Base-by-base conservation (phyloP, 30 jellyfish, hydroid and myxozoan species). In the Aurelia aurita complex sp. Pacific region DNA sequence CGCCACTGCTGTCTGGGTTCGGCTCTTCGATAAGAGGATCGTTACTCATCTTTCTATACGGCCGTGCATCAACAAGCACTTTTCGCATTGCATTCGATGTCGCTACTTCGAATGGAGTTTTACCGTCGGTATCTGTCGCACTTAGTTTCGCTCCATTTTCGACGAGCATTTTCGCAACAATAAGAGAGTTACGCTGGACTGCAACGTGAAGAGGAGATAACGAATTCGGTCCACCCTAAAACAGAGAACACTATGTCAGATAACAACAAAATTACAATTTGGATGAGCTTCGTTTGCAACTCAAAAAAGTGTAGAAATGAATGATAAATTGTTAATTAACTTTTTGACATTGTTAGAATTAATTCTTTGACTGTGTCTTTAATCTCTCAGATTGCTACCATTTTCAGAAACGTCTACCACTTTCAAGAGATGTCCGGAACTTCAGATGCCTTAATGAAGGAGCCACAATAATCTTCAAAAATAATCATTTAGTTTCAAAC, bases 51-150 rank as follows among this genome's bases (percentile, higher is more conserved):
- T 65, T 73, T 35, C 46, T 70, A 86, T 54, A 67, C 29, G 85
- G 88, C 77, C 81, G 61, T 14, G 96, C 90, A 59, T 79, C 88
- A 18, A 91, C 92, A 11, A 91, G 78, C 11, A 85, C 91, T 43
- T 91, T 86, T 63, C 98, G 96, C 89, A 81, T 78, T 42, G 90
- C 67, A 38, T 91, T 86, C 36, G 94, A 87, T 66, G 96, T 85
- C 38, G 98, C 88, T 8, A 83, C 96, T 82, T 91, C 98, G 75
- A 91, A 91, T 43, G 98, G 93, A 32, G 98, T 91, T 73, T 86
- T 86, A n/a, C 96, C 96, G 52, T 86, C 91, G 4, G 83, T 81
- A 76, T 91, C 80, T 35, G 76, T 54, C 19, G 83, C 72, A 61
- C 94, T 91, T 10, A 91, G 86, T 29, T 81, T 77, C 69, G 95